Percentiles rank a stretch among this genome's conserved stretches.
These are phyloP conservation scores for Diplazon laetatorius DNA, from an alignment of 2,888 invertebrate species.

Conservation along the genomic window DNA sequence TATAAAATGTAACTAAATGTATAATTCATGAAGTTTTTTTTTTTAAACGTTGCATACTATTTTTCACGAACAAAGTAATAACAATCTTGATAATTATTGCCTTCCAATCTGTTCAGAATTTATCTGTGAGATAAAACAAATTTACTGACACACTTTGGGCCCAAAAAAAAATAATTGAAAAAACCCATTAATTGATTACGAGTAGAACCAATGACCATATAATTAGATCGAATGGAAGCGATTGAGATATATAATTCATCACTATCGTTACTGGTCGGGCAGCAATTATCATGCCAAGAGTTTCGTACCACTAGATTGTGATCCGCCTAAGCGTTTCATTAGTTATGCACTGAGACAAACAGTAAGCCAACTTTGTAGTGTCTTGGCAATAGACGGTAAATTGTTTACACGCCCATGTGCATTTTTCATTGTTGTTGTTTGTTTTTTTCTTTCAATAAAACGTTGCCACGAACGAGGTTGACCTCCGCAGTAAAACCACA, in stretches of 20 bases:
- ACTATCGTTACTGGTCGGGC: not conserved
- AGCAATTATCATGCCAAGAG: not conserved
- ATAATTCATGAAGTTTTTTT: too few relatives aligned
- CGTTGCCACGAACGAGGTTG: not conserved
- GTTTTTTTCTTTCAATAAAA: not conserved
- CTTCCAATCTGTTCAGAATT: too few relatives aligned
- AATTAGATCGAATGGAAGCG: not conserved
- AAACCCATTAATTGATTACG: not conserved
- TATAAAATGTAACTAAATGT: too few relatives aligned
- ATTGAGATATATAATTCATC: constrained; percentile 5
- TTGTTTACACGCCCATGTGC: constrained; percentile 11
- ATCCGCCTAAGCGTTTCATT: not conserved
- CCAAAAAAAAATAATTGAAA: not conserved
- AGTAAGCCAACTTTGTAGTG: not conserved
- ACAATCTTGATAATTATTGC: too few relatives aligned
- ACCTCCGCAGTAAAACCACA: not conserved
- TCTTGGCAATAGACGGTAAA: constrained; percentile 2
- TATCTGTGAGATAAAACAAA: too few relatives aligned
- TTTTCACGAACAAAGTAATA: too few relatives aligned
- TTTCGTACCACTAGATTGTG: not conserved
- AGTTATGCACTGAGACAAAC: not conserved
- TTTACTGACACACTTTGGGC: not conserved
- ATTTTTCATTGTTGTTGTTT: constrained; percentile 12
- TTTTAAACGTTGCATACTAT: too few relatives aligned
- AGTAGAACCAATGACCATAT: not conserved